Evolutionary conservation across 2,797 vertebrate species (phyloP).

Genomic region (Phataginus tricuspis): DNA sequence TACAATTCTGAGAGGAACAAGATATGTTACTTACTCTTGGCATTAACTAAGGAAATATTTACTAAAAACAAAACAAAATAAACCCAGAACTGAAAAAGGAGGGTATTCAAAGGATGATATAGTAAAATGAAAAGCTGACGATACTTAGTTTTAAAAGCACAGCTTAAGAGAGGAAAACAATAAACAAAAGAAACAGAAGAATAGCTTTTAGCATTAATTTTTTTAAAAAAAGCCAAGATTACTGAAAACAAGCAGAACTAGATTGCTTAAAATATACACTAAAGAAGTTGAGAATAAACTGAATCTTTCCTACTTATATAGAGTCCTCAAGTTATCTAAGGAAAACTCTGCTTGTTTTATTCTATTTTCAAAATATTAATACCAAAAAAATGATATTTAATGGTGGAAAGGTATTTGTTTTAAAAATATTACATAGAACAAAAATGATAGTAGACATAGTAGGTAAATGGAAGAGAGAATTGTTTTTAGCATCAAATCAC

Average conservation of each 20-base stretch:
- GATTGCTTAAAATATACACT: slow-evolving; percentile 5
- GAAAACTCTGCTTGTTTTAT: slow-evolving; percentile 73
- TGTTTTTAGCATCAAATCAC: slow-evolving; percentile 59
- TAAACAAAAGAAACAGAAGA: slow-evolving; percentile 55
- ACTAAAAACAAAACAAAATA: background rate
- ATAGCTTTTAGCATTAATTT: background rate
- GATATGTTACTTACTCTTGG: background rate
- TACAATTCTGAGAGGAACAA: slow-evolving; percentile 10
- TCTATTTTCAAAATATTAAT: slow-evolving; percentile 61
- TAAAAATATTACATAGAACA: slow-evolving; percentile 45
- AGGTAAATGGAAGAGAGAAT: background rate
- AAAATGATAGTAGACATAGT: slow-evolving; percentile 41
- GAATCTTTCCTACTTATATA: slow-evolving; percentile 40
- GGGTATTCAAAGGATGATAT: background rate
- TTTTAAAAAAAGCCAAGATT: background rate
- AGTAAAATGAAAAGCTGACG: slow-evolving; percentile 14
- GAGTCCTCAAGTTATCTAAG: background rate
- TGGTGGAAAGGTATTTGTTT: slow-evolving; percentile 84
- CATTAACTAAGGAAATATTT: slow-evolving; percentile 22
- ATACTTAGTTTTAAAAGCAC: slow-evolving; percentile 57
- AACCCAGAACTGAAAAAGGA: background rate
- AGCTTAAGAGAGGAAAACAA: slow-evolving; percentile 45
- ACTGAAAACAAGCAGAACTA: slow-evolving; percentile 46
- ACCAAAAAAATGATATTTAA: slow-evolving; percentile 67
- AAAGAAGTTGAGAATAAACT: slow-evolving; percentile 43